phyloP scores from a whole-genome alignment of 2,888 invertebrate species.

The Epiperipatus broadwayi region DNA sequence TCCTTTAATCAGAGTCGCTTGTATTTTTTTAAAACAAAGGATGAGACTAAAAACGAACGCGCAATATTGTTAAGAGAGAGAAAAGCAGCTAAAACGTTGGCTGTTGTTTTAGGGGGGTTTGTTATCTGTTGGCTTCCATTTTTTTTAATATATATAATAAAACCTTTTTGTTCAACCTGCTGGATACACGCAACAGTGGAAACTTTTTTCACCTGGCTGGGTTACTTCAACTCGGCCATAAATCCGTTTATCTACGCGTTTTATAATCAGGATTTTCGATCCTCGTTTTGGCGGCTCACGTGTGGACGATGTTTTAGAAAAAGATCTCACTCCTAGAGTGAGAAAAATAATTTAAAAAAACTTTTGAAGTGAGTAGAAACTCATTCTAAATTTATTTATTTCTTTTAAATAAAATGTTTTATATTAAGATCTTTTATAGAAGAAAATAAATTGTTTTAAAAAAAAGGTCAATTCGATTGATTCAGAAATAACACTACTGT shows the following conservation, averaged over 20 bases:
- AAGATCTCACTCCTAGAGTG: too few relatives aligned
- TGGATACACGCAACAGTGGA: conserved; percentile 36
- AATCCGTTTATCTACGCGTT: conserved; percentile 80
- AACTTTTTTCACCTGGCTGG: conserved; percentile 62
- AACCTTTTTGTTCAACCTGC: conserved; percentile 49
- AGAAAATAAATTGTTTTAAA: too few relatives aligned
- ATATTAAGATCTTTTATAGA: too few relatives aligned
- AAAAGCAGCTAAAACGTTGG: conserved; percentile 68
- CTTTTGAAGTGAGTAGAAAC: too few relatives aligned
- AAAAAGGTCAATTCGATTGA: too few relatives aligned
- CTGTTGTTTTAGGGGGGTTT: conserved; percentile 68
- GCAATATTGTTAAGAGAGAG: conserved; percentile 47
- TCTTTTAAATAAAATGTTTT: too few relatives aligned
- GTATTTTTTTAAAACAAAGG: too few relatives aligned
- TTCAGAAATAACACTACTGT: too few relatives aligned
- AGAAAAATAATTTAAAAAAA: too few relatives aligned
- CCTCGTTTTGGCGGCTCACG: conserved; percentile 66
- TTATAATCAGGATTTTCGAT: conserved; percentile 64
- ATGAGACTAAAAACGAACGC: conserved; percentile 17
- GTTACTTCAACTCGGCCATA: conserved; percentile 71
- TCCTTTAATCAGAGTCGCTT: too few relatives aligned
- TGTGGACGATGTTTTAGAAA: conserved; percentile 25
- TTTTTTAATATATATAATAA: conserved; percentile 58
- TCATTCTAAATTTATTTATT: too few relatives aligned
- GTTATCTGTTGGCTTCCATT: conserved; percentile 74